phyloP scores from a whole-genome alignment of 2,888 invertebrate species.

The Eilema sororculum region DNA sequence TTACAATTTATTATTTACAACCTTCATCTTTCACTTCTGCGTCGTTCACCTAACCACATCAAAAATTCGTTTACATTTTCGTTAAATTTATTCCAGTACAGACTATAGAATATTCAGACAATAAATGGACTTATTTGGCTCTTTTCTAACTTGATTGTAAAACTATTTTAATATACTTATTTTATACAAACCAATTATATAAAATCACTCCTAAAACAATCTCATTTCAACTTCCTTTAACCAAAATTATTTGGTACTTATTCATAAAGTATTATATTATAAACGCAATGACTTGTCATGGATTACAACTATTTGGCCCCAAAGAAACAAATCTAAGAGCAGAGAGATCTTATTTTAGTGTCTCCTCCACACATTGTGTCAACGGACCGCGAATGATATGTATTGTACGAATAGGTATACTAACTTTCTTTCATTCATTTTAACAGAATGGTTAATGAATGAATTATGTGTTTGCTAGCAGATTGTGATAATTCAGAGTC shows the following conservation, averaged over 20 bases:
- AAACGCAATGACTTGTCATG: constrained; percentile 83
- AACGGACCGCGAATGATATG: neutral
- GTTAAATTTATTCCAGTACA: constrained; percentile 3
- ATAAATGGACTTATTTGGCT: constrained; percentile 68
- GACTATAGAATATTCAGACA: constrained; percentile 26
- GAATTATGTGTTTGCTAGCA: neutral
- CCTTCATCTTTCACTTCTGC: too few species aligned
- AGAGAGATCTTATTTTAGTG: constrained; percentile 69
- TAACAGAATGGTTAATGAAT: neutral
- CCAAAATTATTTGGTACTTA: constrained; percentile 49
- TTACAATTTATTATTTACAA: constrained; percentile 10
- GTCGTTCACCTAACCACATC: neutral
- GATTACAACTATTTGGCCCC: constrained; percentile 85
- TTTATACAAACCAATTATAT: constrained; percentile 53
- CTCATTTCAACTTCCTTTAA: constrained; percentile 55
- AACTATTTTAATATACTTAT: constrained; percentile 52
- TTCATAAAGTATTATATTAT: constrained; percentile 52
- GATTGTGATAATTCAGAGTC: neutral
- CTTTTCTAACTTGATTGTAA: constrained; percentile 59
- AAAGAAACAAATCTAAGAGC: constrained; percentile 77
- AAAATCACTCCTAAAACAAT: constrained; percentile 59
- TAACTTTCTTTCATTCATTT: neutral
- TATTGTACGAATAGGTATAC: neutral
- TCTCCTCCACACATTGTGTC: constrained; percentile 11
- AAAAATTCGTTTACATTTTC: constrained; percentile 14